Evolutionary conservation across 2,888 invertebrate species (phyloP), one percentile per base, ranked within the genome.

Genomic region (Dromius quadrimaculatus): DNA sequence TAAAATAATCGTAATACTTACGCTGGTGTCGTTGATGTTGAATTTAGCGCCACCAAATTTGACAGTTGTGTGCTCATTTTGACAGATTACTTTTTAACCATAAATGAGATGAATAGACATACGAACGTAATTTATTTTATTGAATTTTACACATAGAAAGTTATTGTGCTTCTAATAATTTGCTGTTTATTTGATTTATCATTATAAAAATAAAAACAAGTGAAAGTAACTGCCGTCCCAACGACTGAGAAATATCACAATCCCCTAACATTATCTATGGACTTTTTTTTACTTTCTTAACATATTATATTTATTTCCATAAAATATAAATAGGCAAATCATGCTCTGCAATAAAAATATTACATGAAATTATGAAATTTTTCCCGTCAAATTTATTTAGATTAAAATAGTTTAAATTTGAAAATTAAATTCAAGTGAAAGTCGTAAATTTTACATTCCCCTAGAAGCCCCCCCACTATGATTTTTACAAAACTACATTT

Each of bases 41-140:
- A 68, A 68, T 68, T 68, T 68, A 59, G 43, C 68, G 68, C 68
- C 68, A 68, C 59, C 11, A 34, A n/a, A n/a, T 59, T 59, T 59
- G 59, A 59, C 59, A 59, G 20, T 36, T 54, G 50, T 13, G 50
- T 54, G 28, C 50, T 54, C 50, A 54, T 65, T 47, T 32, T 34
- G 34, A 65, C 54, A 41, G 28, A 54, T 28, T 54, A 6, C 23
- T 54, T 28, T 4, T 28, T 15, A 28, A 54, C 50, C 50, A 11
- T 4, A 19, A 23, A 15, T 41, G 15, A 41, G 6, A 41, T 23
- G 6, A 20, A 28, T 54, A 32, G 23, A 32, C 15, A 23, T 20
- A 15, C n/a, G 41, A 66, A 8, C 57, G 41, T 66, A 38, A 38
- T 57, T 38, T 38, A 38, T 15, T 22, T 41, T 17, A 66, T 50